Base-by-base conservation (phyloP, 2,113 vertebrate genomes). In the Cacatua alba region DNA sequence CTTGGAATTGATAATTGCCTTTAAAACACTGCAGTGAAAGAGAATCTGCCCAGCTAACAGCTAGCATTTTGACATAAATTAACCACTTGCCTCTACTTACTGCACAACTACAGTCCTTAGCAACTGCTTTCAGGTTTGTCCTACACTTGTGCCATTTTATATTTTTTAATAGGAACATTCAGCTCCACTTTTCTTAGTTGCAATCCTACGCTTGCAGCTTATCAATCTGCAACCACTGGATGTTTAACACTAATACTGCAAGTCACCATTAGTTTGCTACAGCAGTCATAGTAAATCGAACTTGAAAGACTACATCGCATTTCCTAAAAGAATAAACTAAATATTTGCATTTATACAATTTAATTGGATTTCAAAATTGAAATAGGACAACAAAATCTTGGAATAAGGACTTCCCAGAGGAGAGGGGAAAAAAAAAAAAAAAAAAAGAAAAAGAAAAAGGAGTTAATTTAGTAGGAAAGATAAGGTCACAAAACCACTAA, bases 231-330 rank as follows among this genome's bases (percentile, higher is more conserved):
- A 74, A 33, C 15, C 3, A 0, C 5, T 55, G 55, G 24, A 70
- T 48, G 15, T 25, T 92, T 71, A 86, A 85, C 15, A 33, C 9
- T 20, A 81, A 37, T 35, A 65, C 68, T 71, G 17, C 29, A 77
- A 49, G 10, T 16, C 52, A 88, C 53, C 39, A 78, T 1, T 70
- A 37, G 33, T 24, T 77, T 33, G 17, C 67, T 76, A 69, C 16
- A 64, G 29, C 44, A 55, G 17, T 10, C 46, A 70, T 3, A 7
- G 2, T 41, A 80, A 72, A 64, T 12, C 35, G 21, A 90, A 71
- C 24, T n/a, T 74, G 37, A 71, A 76, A 14, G 11, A 55, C 14
- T 0, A 0, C 18, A 44, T 0, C 53, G 13, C 9, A 59, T 33
- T 74, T 62, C 19, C 41, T 77, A 43, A 29, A 71, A 92, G 26